A percentile compares a stretch with the other conserved stretches of the same genome.
Conservation (phyloP, 2,888 invertebrate genomes). For the Apamea sordens region DNA sequence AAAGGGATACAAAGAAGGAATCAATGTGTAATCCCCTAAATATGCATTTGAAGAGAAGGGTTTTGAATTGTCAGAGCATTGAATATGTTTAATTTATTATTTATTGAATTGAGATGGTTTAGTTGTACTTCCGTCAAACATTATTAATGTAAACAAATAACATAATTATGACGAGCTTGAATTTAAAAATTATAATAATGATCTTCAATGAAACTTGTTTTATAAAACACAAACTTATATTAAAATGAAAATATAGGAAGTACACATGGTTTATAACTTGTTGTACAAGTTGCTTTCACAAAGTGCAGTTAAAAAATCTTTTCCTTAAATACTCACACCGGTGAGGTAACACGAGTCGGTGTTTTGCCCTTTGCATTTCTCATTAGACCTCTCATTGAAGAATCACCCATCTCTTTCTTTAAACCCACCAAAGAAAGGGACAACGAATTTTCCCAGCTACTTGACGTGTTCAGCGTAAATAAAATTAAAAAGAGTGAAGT, state of each 20-base stretch:
- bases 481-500: slow-evolving; percentile 60
- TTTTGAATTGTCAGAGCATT: slow-evolving; percentile 22
- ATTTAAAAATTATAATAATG: no score
- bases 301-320: slow-evolving; percentile 45
- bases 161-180: background rate
- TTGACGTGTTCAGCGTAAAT: slow-evolving; percentile 48
- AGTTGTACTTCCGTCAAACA: background rate
- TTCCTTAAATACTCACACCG: slow-evolving; percentile 40
- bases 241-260: slow-evolving; percentile 10
- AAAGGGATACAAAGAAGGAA: slow-evolving; percentile 31
- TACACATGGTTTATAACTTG: background rate
- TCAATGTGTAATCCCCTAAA: slow-evolving; percentile 36
- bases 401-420: slow-evolving; percentile 50
- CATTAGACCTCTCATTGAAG: slow-evolving; percentile 68
- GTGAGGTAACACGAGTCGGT: slow-evolving; percentile 58
- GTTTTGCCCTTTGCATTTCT: slow-evolving; percentile 66
- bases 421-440: slow-evolving; percentile 30
- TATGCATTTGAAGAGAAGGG: slow-evolving; percentile 5
- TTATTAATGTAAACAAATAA: background rate
- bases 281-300: slow-evolving; percentile 15
- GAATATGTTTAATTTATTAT: background rate
- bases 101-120: background rate
- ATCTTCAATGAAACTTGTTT: background rate
- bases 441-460: slow-evolving; percentile 41
- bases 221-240: background rate